Conservation (phyloP, 1,140 invertebrate genomes). For the Anadara kagoshimensis region DNA sequence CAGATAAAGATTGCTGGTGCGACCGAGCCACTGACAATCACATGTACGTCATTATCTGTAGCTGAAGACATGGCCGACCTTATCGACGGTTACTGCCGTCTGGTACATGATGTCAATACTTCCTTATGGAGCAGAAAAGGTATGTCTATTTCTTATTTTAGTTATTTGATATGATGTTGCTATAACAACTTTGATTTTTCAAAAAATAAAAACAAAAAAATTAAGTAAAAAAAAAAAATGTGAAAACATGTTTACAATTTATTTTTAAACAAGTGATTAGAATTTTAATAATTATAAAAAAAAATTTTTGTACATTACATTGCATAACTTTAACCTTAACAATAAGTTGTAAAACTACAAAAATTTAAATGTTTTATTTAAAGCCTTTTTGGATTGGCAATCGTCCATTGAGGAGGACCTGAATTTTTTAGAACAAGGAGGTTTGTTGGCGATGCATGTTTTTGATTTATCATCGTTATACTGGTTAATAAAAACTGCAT, state of each 20-base stretch:
- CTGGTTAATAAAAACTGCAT: neutral
- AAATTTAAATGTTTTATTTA: neutral
- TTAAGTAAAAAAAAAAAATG: too few species aligned
- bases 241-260: too few species aligned
- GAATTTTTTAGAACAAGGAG: constrained; percentile 28
- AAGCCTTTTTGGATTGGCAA: constrained; percentile 32
- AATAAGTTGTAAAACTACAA: too few species aligned
- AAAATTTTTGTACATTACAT: too few species aligned
- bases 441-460: constrained; percentile 17
- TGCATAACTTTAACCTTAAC: too few species aligned
- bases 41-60: constrained; percentile 86
- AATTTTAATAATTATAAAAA: too few species aligned
- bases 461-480: neutral
- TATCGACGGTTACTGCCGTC: constrained; percentile 95
- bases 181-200: too few species aligned
- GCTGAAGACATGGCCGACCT: constrained; percentile 98
- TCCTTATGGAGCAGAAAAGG: constrained; percentile 86
- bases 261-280: too few species aligned
- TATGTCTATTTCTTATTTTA: constrained; percentile 20
- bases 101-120: constrained; percentile 82
- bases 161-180: neutral
- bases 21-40: constrained; percentile 86
- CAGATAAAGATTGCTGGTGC: constrained; percentile 71
- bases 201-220: too few species aligned
- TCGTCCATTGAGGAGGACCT: constrained; percentile 29